A percentile compares a stretch with the other conserved stretches of the same genome.
Conservation (phyloP, 2,888 invertebrate species). For the Eupithecia insigniata region DNA sequence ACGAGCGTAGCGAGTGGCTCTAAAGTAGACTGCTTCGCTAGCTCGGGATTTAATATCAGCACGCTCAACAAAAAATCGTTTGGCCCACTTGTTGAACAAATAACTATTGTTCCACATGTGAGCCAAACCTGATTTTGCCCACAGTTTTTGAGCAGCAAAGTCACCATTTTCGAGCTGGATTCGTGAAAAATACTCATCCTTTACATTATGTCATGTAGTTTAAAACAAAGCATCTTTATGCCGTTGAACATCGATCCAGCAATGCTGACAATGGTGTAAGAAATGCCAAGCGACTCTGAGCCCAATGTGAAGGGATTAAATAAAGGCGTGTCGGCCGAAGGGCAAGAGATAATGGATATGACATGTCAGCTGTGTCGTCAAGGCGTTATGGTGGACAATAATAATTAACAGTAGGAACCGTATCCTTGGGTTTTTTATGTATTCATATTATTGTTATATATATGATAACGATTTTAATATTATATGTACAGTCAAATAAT, state of each 20-base stretch:
- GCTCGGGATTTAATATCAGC: no score
- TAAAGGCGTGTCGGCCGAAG: background rate
- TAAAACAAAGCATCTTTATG: background rate
- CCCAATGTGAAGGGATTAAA: background rate
- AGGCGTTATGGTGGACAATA: background rate
- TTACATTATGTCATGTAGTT: no score
- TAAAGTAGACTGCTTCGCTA: no score
- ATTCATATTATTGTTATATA: background rate
- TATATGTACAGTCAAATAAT: background rate
- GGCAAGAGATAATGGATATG: slow-evolving; percentile 9
- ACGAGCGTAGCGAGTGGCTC: no score
- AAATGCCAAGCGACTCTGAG: slow-evolving; percentile 6
- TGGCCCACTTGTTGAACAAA: no score
- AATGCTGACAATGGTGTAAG: background rate
- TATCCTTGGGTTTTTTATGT: background rate
- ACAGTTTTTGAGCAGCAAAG: no score
- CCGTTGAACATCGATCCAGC: background rate
- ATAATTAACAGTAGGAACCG: background rate
- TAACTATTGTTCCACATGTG: no score
- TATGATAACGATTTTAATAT: background rate
- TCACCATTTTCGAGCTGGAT: no score
- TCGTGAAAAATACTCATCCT: no score
- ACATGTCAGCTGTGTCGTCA: slow-evolving; percentile 8
- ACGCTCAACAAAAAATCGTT: no score
- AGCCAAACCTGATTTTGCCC: no score